Base-by-base conservation (phyloP, 1,140 invertebrate species). In the Macrosteles quadrilineatus region DNA sequence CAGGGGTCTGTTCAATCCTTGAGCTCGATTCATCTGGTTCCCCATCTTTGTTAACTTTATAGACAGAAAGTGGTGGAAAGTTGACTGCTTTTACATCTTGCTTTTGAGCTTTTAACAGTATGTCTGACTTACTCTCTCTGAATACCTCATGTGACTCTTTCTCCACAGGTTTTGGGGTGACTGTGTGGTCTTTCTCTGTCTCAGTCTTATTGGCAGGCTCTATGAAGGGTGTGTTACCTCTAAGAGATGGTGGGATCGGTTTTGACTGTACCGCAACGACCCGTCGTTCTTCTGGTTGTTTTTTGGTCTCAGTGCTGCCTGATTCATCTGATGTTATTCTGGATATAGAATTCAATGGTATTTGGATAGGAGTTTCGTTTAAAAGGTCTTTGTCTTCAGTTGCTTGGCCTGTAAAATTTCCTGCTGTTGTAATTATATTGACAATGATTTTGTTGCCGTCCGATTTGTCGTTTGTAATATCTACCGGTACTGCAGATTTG, bases 191-290 rank as follows among this genome's bases (percentile, higher is more conserved):
- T 43, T 70, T 66, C 4, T 71, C 72, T 6, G 14, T 50, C 4
- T 70, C 50, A 19, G 47, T 66, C 29, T 68, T 71, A 40, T 40
- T 31, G 25, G 31, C 17, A 14, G 23, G 17, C 19, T 71, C 73
- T 11, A 72, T 43, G 23, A 74, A 74, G 30, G 73, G 73, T 4
- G 73, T 72, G 27, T 74, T 72, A 6, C 73, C 73, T 69, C 62
- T 70, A 6, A 74, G 43, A 9, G 73, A 74, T 27, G 73, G 73
- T n/a, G 73, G 73, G 36, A 74, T 68, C 1, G 73, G 73, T 65
- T 74, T 74, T 0, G 69, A 69, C 27, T 53, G 59, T 6, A 69
- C 23, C 2, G 57, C n/a, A 31, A 71, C 50, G 11, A 67, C 32
- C 40, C 55, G 53, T 17, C 53, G 47, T 11, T 53, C 30, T 29